Conservation (phyloP, 2,113 vertebrate genomes). For the Pterocles orientalis region DNA sequence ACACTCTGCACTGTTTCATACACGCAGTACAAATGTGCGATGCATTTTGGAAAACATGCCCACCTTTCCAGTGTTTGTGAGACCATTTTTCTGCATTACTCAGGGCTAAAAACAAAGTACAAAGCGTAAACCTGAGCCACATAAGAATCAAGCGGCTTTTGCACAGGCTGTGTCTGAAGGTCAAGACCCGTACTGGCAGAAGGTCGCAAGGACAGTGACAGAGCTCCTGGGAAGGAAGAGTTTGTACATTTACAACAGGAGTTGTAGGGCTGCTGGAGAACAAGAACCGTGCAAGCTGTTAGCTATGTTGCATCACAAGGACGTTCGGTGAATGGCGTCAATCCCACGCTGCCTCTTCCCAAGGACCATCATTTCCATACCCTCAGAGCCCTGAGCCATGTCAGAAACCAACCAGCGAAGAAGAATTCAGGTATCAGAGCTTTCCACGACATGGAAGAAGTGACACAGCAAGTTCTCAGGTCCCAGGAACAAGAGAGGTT, state of each 20-base stretch:
- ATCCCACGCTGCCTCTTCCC: not conserved
- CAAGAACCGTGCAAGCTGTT: not conserved
- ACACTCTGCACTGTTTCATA: not conserved
- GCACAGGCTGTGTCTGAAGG: not conserved
- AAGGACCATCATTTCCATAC: not conserved
- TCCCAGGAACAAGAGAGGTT: not conserved
- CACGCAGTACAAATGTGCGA: not conserved
- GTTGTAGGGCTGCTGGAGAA: not conserved
- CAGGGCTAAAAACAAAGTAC: not conserved
- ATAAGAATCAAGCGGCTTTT: not conserved
- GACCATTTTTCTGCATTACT: not conserved
- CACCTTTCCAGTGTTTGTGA: not conserved
- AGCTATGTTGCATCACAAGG: not conserved
- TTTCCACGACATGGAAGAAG: fast-evolving
- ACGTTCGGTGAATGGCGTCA: not conserved
- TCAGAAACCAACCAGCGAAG: not conserved
- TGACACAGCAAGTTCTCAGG: not conserved
- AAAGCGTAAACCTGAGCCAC: not conserved
- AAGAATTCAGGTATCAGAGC: not conserved
- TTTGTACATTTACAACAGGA: not conserved
- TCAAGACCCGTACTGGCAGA: not conserved
- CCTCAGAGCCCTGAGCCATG: not conserved
- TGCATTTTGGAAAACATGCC: not conserved
- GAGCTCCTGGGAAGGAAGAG: not conserved
- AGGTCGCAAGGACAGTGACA: not conserved